Evolutionary conservation across 1,140 invertebrate species (phyloP), one percentile per base, ranked within the genome.

Genomic region (Diorhabda elongata): DNA sequence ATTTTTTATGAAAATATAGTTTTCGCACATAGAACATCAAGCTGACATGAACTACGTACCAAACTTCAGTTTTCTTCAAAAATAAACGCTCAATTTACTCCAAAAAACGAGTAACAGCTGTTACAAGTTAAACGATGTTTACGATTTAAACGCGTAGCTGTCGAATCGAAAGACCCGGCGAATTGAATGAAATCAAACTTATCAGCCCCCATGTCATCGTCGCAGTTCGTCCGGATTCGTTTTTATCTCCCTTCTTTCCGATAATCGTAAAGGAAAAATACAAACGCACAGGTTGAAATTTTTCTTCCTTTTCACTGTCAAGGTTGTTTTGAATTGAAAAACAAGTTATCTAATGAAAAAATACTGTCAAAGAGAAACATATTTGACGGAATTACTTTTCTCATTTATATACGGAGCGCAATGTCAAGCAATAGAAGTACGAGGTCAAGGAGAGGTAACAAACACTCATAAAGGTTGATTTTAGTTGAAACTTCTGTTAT

Each of bases 141-240:
- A 42, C n/a, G 42, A 9, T 6, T 8, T n/a, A 9, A 5, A 41
- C 47, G 56, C 64, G 52, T 42, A 42, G 52, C 9, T 47, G 42
- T 65, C 11, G 26, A 42, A 5, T n/a, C 26, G 64, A 2, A 41
- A 58, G 64, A 65, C 47, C 56, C 64, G 64, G 41, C 43, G 44
- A 65, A 47, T 42, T 65, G 64, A 65, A 65, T 65, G 64, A 57
- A 65, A 57, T 65, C 64, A 56, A 65, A 58, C 41, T 65, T 58
- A 58, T 65, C 52, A 65, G 43, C 47, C 64, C 47, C 64, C 56
- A 52, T 65, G 47, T 65, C 64, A 65, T 65, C 64, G 64, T 65
- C 47, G 11, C n/a, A 65, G 44, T 42, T 65, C 64, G 64, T 57
- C 64, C 47, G n/a, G 4, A 58, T 58, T 65, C 64, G 61, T 61